Conservation (phyloP, 2,797 vertebrate genomes). For the Anas georgica region DNA sequence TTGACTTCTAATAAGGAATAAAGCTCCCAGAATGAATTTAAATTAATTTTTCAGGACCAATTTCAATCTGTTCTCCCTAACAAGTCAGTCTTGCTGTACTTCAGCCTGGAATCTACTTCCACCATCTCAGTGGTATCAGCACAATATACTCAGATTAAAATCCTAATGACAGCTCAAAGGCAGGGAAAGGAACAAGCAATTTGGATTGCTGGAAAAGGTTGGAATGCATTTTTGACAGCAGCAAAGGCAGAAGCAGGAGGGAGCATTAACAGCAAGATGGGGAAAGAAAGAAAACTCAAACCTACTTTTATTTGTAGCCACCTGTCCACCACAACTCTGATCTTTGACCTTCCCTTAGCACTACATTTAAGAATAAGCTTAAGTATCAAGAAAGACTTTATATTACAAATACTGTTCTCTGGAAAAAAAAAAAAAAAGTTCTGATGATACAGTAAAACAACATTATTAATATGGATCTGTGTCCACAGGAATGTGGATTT, state of each 20-base stretch:
- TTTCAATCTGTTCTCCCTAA: neutral
- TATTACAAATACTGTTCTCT: neutral
- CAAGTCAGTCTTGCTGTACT: neutral
- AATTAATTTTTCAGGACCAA: neutral
- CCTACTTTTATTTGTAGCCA: neutral
- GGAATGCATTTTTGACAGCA: neutral
- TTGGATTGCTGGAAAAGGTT: neutral
- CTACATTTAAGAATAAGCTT: neutral
- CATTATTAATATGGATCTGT: neutral
- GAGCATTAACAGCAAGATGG: neutral
- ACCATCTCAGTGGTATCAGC: neutral
- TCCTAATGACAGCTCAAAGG: neutral
- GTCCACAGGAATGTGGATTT: neutral
- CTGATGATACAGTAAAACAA: neutral
- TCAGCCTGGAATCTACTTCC: neutral
- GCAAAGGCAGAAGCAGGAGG: neutral
- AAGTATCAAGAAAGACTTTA: neutral
- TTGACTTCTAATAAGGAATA: neutral
- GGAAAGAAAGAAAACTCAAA: neutral
- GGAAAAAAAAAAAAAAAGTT: neutral
- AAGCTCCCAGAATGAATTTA: neutral
- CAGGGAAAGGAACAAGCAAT: neutral
- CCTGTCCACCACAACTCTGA: neutral
- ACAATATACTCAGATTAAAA: neutral
- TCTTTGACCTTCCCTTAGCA: neutral